Conservation (phyloP, 2,797 vertebrate genomes). For the Tragelaphus oryx region DNA sequence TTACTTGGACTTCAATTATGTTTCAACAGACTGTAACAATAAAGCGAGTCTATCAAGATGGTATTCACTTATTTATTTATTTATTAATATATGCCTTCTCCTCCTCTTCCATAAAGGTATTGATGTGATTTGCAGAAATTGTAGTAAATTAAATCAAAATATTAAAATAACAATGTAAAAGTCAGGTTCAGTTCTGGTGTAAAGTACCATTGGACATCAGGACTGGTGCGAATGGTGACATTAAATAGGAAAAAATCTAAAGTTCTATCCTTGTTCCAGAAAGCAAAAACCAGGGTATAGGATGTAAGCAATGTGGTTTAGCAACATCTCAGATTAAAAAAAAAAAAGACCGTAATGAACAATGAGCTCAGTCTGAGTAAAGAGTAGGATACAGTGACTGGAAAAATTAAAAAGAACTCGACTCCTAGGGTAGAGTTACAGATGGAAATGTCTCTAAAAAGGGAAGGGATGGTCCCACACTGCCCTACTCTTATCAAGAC, state of each 20-base stretch:
- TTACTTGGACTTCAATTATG: background rate
- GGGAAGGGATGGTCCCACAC: background rate
- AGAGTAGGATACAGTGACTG: background rate
- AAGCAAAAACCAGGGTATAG: background rate
- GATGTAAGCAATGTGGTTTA: background rate
- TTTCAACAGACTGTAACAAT: slow-evolving; percentile 8
- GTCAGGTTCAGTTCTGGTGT: background rate
- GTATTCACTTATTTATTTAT: background rate
- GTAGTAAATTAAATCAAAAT: background rate
- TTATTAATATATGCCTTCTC: background rate
- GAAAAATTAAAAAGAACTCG: background rate
- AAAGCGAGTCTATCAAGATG: background rate
- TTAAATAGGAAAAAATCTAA: background rate
- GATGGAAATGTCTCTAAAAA: background rate
- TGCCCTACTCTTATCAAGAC: background rate
- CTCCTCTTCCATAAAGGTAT: background rate
- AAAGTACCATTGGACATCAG: background rate
- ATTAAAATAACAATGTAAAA: slow-evolving; percentile 5
- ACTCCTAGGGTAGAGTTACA: background rate
- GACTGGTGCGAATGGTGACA: background rate
- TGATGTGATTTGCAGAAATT: background rate
- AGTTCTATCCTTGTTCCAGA: background rate
- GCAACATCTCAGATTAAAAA: background rate
- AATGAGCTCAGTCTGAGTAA: background rate
- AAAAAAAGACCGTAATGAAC: background rate